Conservation (phyloP, 92 coral and sea anemone species). For the Bergia puertoricense region DNA sequence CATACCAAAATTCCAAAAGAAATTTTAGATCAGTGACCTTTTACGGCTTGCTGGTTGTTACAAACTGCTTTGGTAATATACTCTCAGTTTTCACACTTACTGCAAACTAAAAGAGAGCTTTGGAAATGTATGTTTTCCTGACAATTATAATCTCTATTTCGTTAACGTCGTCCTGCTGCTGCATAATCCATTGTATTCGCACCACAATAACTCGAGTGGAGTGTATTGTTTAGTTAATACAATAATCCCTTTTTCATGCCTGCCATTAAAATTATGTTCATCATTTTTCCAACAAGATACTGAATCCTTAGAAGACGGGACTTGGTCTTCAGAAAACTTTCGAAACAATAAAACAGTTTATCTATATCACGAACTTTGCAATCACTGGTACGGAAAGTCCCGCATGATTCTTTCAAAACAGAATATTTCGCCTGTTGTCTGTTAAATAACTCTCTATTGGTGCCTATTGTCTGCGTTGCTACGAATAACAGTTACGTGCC, state of each 20-base stretch:
- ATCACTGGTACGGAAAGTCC: not conserved
- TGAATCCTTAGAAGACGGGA: not conserved
- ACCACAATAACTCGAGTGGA: not conserved
- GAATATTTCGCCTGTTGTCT: not conserved
- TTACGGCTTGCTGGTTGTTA: not conserved
- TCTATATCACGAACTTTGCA: not conserved
- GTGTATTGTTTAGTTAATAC: constrained; percentile 2
- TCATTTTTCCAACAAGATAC: not conserved
- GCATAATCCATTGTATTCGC: not conserved
- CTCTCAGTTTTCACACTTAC: not conserved
- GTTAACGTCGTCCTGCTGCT: not conserved
- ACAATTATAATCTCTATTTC: constrained; percentile 9
- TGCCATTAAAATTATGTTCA: not conserved
- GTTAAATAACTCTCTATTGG: not conserved
- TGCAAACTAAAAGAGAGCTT: not conserved
- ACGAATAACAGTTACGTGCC: constrained; percentile 27
- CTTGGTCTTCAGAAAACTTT: not conserved
- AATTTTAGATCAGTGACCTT: not conserved
- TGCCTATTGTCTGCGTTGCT: constrained; percentile 27
- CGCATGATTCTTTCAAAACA: not conserved
- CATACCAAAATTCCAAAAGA: not conserved
- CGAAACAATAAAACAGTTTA: too few relatives aligned
- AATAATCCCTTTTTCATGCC: constrained; percentile 3
- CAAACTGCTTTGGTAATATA: not conserved
- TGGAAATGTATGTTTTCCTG: not conserved